These are phyloP conservation scores for Conomelus anceps DNA, from an alignment of 2,888 invertebrate species.

Conservation along the genomic window DNA sequence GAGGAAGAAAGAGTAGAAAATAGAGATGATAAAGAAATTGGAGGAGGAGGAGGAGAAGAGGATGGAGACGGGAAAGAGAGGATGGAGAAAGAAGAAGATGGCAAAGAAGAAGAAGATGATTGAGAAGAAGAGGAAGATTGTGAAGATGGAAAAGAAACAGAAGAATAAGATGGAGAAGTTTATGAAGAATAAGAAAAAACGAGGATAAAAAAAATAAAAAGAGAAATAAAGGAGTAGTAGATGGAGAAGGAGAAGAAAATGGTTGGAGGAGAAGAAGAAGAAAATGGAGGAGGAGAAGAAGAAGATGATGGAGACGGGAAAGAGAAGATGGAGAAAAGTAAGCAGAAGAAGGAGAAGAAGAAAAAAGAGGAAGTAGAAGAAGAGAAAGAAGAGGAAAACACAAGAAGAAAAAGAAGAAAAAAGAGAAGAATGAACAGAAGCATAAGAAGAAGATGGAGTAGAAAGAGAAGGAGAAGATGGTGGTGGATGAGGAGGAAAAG, in stretches of 20 bases:
- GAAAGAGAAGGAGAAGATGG: too few species aligned
- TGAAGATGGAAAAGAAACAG: not conserved
- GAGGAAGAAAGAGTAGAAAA: not conserved
- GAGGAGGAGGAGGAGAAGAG: not conserved
- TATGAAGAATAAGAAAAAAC: not conserved
- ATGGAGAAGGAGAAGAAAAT: not conserved
- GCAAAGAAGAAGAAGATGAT: not conserved
- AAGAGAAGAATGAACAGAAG: not conserved
- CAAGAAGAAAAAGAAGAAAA: not conserved
- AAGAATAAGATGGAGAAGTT: not conserved
- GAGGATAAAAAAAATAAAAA: not conserved
- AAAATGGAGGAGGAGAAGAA: not conserved
- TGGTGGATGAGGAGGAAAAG: not conserved
- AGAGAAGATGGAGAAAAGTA: not conserved
- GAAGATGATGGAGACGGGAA: not conserved
- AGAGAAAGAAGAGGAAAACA: not conserved
- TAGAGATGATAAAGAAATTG: not conserved
- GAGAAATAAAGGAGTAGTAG: not conserved
- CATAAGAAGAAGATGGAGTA: not conserved
- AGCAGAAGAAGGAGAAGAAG: not conserved
- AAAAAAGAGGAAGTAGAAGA: not conserved
- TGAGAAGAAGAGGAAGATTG: not conserved
- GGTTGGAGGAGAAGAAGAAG: not conserved
- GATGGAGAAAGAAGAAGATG: not conserved
- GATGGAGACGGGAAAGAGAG: not conserved